These are phyloP conservation scores for Zygaena filipendulae DNA, from an alignment of 2,888 invertebrate species.

Conservation along the genomic window DNA sequence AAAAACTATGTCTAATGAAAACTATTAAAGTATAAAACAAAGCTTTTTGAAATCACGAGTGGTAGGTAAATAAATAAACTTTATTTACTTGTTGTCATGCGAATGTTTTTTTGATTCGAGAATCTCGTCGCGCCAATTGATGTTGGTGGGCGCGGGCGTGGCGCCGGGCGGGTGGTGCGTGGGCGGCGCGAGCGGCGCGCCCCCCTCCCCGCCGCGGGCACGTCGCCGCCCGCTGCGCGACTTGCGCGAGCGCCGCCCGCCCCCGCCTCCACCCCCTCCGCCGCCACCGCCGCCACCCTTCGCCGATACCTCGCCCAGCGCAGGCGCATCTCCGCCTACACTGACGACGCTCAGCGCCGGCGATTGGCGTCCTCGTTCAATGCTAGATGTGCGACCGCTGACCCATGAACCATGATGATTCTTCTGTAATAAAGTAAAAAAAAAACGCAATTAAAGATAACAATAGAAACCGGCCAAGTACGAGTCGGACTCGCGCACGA, in stretches of 20 bases:
- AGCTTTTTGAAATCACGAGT: too few relatives aligned
- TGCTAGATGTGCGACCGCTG: conserved; percentile 36
- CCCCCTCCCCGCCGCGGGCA: conserved; percentile 23
- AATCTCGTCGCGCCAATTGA: conserved; percentile 61
- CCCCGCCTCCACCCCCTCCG: conserved; percentile 13
- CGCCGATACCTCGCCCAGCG: conserved; percentile 16
- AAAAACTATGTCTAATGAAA: too few relatives aligned
- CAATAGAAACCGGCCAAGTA: too few relatives aligned
- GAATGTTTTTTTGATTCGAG: conserved; percentile 49
- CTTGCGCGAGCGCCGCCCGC: conserved; percentile 18
- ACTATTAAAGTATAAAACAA: too few relatives aligned
- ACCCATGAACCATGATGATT: conserved; percentile 36
- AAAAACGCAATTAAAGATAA: conserved; percentile 11
- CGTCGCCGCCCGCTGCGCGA: conserved; percentile 22
- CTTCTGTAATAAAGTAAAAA: conserved; percentile 28
- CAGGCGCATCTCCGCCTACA: conserved; percentile 5
- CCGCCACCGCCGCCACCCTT: conserved; percentile 15
- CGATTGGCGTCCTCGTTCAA: conserved; percentile 40
- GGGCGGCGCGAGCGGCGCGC: conserved; percentile 26
- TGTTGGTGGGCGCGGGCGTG: conserved; percentile 28
- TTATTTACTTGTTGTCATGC: conserved; percentile 36
- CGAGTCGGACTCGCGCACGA: too few relatives aligned
- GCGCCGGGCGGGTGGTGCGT: conserved; percentile 22
- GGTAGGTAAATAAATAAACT: background rate
- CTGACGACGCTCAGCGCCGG: conserved; percentile 23